These are phyloP conservation scores for Arenaria interpres DNA, from an alignment of 2,113 vertebrate species.

Conservation along the genomic window DNA sequence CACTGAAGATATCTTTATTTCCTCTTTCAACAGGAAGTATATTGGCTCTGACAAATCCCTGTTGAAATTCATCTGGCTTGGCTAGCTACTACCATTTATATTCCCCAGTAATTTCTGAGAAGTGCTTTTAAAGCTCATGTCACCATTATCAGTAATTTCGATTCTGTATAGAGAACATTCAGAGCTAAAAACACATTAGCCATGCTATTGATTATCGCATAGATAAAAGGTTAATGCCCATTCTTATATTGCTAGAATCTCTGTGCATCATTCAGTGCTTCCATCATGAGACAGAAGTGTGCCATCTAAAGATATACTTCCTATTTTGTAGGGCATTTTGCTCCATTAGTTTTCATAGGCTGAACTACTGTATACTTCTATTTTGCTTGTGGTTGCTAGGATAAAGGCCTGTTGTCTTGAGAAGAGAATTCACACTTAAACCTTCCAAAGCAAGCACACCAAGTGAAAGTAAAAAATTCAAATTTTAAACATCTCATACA, in stretches of 20 bases:
- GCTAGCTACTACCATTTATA: background rate
- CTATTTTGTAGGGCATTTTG: background rate
- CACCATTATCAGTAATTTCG: background rate
- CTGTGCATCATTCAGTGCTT: background rate
- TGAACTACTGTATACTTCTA: background rate
- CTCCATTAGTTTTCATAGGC: background rate
- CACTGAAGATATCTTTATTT: background rate
- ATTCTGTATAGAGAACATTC: background rate
- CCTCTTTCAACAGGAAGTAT: background rate
- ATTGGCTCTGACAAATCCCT: background rate
- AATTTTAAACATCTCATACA: background rate
- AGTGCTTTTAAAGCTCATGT: background rate
- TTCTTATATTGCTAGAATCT: background rate
- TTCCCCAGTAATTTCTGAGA: background rate
- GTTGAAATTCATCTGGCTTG: background rate
- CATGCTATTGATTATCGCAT: background rate
- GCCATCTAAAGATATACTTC: background rate
- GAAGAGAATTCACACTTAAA: background rate
- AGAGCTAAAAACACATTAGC: background rate
- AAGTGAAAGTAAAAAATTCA: background rate
- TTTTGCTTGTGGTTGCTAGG: background rate
- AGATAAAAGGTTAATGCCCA: background rate
- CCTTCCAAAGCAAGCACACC: background rate
- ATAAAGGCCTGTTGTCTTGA: background rate
- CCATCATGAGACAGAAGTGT: background rate